Conservation (phyloP, 2,113 vertebrate species). For the Phalacrocorax aristotelis region DNA sequence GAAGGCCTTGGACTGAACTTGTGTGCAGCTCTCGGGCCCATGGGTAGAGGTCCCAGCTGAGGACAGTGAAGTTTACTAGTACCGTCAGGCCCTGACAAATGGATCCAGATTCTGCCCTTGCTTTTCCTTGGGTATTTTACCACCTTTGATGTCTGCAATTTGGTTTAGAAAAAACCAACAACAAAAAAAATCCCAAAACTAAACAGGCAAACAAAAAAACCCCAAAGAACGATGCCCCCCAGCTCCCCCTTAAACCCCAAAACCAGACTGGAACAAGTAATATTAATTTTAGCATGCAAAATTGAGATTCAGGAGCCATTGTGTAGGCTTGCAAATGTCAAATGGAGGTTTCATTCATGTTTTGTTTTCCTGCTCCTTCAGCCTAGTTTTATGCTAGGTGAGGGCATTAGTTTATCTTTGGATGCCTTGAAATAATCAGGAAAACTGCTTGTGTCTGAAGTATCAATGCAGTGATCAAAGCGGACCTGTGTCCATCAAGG, state of each 20-base stretch:
- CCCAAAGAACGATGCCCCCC: background rate
- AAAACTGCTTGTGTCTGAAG: background rate
- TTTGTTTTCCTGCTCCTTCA: background rate
- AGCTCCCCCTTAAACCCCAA: too few relatives aligned
- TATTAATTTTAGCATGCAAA: background rate
- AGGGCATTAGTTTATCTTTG: background rate
- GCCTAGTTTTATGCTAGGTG: background rate
- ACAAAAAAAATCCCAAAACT: too few relatives aligned
- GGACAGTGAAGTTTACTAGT: too few relatives aligned
- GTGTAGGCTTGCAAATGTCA: background rate
- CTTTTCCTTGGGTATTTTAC: background rate
- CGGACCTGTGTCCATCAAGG: background rate
- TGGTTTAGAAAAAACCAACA: background rate
- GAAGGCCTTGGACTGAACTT: background rate
- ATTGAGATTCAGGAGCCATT: background rate
- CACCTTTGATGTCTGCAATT: background rate
- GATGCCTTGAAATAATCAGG: background rate
- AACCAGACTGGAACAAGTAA: background rate
- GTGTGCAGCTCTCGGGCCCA: fast-evolving
- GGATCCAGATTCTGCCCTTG: background rate
- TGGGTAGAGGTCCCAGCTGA: background rate
- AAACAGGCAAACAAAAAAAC: background rate
- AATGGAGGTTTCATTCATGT: background rate
- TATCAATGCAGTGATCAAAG: background rate
- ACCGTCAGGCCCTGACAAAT: background rate